Conservation (phyloP, 2,888 invertebrate species). For the Meandrusa payeni region DNA sequence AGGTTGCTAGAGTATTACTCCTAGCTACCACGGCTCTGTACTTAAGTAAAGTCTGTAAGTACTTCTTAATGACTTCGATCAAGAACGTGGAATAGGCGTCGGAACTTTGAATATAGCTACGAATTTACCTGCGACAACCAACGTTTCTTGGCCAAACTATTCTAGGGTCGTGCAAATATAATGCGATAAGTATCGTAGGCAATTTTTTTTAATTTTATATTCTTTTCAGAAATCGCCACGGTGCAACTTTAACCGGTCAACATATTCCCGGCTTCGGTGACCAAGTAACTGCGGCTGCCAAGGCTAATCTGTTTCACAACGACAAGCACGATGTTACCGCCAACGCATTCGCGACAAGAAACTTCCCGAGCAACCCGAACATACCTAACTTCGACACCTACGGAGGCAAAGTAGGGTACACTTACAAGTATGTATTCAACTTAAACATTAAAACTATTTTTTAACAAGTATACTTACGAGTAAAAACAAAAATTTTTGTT, state of each 20-base stretch:
- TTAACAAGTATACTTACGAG: not conserved
- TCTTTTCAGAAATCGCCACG: slow-evolving; percentile 38
- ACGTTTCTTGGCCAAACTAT: no score
- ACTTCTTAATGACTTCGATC: no score
- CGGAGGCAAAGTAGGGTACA: slow-evolving; percentile 41
- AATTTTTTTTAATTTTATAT: no score
- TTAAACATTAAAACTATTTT: not conserved
- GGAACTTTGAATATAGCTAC: not conserved
- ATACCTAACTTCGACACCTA: slow-evolving; percentile 39
- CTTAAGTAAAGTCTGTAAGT: no score
- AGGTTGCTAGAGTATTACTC: no score
- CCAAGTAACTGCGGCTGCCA: slow-evolving; percentile 44
- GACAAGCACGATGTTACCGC: slow-evolving; percentile 40
- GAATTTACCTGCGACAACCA: no score
- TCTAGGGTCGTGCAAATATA: no score
- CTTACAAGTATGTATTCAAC: slow-evolving; percentile 37
- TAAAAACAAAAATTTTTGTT: no score
- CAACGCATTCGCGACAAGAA: slow-evolving; percentile 41
- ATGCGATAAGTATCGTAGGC: no score
- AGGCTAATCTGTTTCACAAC: slow-evolving; percentile 38
- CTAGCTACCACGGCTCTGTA: no score
- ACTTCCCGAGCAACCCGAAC: slow-evolving; percentile 34
- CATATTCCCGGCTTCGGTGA: slow-evolving; percentile 41
- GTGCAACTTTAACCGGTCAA: slow-evolving; percentile 38
- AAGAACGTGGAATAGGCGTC: no score